Evolutionary conservation across 2,113 vertebrate genomes (phyloP).

Genomic region (Corythaixoides concolor): DNA sequence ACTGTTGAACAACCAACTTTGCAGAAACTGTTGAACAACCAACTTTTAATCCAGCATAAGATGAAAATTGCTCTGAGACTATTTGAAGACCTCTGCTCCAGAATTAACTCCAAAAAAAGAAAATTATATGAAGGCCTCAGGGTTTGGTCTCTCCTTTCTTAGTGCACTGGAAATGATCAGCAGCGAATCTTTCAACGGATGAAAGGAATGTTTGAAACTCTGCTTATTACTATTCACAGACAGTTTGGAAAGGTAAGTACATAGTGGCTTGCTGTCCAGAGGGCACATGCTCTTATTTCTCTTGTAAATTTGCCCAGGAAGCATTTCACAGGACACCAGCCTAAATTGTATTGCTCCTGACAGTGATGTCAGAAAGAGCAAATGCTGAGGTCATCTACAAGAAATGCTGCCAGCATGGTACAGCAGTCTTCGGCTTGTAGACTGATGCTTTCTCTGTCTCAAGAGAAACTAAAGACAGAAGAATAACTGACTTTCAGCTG

Average conservation of each 20-base stretch:
- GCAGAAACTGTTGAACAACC: not conserved
- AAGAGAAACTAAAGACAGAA: not conserved
- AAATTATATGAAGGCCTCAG: not conserved
- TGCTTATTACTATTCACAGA: not conserved
- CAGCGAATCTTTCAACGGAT: not conserved
- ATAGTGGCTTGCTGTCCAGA: not conserved
- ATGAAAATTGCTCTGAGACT: not conserved
- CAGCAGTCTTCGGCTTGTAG: not conserved
- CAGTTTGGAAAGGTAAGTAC: not conserved
- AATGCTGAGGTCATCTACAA: not conserved
- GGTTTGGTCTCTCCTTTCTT: not conserved
- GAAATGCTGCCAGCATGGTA: not conserved
- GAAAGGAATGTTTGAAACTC: not conserved
- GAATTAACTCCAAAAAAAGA: not conserved
- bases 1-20: not conserved
- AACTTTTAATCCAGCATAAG: not conserved
- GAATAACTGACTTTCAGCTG: not conserved
- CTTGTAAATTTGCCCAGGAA: not conserved
- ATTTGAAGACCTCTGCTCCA: not conserved
- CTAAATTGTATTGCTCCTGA: slow-evolving; percentile 8
- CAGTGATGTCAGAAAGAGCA: slow-evolving; percentile 40
- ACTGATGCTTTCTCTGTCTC: not conserved
- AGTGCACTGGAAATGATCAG: not conserved
- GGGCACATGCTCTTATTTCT: not conserved
- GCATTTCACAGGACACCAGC: not conserved